Evolutionary conservation across 2,888 invertebrate genomes (phyloP), one percentile per base, ranked within the genome.

Genomic region (Mystacides longicornis): DNA sequence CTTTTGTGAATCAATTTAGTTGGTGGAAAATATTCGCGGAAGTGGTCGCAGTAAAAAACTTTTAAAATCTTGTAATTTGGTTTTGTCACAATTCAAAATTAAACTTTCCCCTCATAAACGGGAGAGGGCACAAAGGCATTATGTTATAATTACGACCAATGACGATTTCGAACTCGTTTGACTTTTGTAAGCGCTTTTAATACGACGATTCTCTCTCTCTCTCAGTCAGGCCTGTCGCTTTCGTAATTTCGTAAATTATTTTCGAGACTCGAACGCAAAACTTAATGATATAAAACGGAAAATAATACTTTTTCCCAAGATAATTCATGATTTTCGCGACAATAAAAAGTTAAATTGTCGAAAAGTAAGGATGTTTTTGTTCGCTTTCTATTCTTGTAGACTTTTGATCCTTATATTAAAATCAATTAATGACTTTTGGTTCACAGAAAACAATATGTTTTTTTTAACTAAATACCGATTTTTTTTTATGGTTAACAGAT

Each of bases 31-130:
- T 49, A 14, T 33, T 21, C 37, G 14, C 14, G 37, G 37, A n/a
- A 37, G 37, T 49, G 51, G 56, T 23, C 51, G 46, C 43, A 3
- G 52, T 54, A 57, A 59, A 58, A 55, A 55, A 45, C 57, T 42
- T 55, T 57, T 55, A 60, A 60, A 60, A 60, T 55, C 57, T 60
- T 51, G 57, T 56, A 57, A 60, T 60, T 58, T 48, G 60, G 60
- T 57, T 58, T 58, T 52, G 55, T 58, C 58, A 58, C 52, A 58
- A 58, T 55, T 58, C 58, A 58, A 58, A 58, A 58, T 55, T 52
- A 58, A 58, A 55, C 55, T 58, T 55, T 49, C 51, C 54, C 23
- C 48, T 43, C 47, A 55, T 51, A 54, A 55, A 52, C 49, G 50
- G 55, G 48, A n/a, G n/a, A n/a, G n/a, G n/a, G n/a, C n/a, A 58